Evolutionary conservation across 2,888 invertebrate species (phyloP), one percentile per base, ranked within the genome.

Genomic region (Plagodis pulveraria): DNA sequence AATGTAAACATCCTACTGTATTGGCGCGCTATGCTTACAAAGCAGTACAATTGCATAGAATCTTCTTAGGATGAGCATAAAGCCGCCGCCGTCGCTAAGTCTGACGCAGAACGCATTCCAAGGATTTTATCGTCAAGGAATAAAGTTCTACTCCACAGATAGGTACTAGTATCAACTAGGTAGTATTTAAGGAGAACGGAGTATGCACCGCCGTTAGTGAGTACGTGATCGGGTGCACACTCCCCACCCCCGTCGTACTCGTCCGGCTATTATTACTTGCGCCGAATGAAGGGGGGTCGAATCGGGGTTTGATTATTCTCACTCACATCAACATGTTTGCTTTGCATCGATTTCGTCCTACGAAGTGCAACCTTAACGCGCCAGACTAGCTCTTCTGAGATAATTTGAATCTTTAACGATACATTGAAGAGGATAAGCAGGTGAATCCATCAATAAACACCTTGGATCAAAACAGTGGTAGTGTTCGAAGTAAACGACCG

Each of bases 321-420:
- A 87, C 86, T 84, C 89, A 85, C 86, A 90, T 89, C 86, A 87
- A 87, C 86, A 83, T 89, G 87, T 86, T 86, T 86, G 86, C 83
- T 73, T 84, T 84, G 83, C 88, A 89, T 91, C 89, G 90, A 91
- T 91, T 89, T 81, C 77, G 70, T 70, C 68, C 62, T 61, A 69
- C 72, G 53, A 59, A 54, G 45, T 53, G 50, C 51, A 54, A 54
- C 42, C 35, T 55, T 55, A 52, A 38, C 41, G 49, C 44, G 53
- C 42, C 47, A 42, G 40, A 41, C 54, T 32, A 38, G 44, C 45
- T 38, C 22, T 43, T 52, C 41, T 33, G 9, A 50, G 44, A 50
- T 34, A 41, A n/a, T 50, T n/a, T 34, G 33, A 50, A 34, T 32
- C n/a, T 32, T 12, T 11, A 38, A 42, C 11, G 33, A n/a, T 44